Evolutionary conservation across 2,888 invertebrate genomes (phyloP).

Genomic region (Kuschelorhynchus macadamiae): DNA sequence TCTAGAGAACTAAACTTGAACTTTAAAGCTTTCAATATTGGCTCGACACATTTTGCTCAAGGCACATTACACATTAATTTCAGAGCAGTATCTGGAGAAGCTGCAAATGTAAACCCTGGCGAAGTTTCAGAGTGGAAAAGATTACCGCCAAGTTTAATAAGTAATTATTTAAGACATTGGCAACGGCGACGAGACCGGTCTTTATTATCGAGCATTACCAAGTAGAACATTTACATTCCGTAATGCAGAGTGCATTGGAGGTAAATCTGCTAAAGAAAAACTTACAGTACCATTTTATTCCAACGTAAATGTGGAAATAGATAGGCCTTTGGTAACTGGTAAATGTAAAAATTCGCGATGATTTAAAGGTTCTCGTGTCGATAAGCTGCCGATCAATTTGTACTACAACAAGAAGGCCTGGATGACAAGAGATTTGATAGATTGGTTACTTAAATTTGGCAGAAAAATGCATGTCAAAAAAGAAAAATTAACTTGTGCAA

Average conservation of each 20-base stretch:
- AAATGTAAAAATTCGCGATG: background rate
- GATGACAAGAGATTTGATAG: too few relatives aligned
- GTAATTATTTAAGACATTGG: background rate
- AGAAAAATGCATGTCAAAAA: too few relatives aligned
- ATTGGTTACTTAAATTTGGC: too few relatives aligned
- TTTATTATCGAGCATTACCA: slow-evolving; percentile 8
- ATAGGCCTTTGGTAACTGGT: background rate
- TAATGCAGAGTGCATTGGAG: slow-evolving; percentile 1
- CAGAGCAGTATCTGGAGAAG: background rate
- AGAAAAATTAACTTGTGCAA: too few relatives aligned
- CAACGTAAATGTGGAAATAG: background rate
- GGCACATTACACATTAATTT: background rate
- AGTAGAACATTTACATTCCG: slow-evolving; percentile 6
- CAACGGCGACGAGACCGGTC: background rate
- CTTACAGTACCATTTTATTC: background rate
- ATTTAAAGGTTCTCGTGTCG: too few relatives aligned
- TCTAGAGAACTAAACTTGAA: slow-evolving; percentile 1
- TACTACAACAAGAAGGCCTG: too few relatives aligned
- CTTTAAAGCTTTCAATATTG: slow-evolving; percentile 1
- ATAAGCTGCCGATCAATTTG: too few relatives aligned
- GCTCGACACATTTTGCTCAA: slow-evolving; percentile 1
- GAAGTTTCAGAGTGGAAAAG: background rate
- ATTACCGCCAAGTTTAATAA: background rate
- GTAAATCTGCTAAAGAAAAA: slow-evolving; percentile 1
- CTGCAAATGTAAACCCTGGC: background rate